These are phyloP conservation scores for Homarus gammarus DNA, from an alignment of 2,888 invertebrate species.

Conservation along the genomic window DNA sequence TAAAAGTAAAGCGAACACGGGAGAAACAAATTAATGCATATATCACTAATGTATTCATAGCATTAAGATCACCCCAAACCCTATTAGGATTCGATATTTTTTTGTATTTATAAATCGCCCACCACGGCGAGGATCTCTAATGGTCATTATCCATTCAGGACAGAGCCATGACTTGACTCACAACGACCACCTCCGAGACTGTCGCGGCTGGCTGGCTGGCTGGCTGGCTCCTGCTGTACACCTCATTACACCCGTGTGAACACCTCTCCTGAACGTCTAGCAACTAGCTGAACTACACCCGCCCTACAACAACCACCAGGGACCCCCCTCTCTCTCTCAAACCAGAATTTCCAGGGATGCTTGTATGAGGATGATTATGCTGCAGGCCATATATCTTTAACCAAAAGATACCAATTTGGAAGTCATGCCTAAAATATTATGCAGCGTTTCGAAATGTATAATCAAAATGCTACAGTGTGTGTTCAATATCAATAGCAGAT, in stretches of 20 bases:
- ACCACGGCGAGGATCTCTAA: slow-evolving; percentile 52
- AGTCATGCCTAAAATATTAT: slow-evolving; percentile 70
- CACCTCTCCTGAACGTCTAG: slow-evolving; percentile 22
- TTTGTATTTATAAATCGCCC: slow-evolving; percentile 51
- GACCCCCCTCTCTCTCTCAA: slow-evolving; percentile 13
- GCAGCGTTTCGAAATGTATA: slow-evolving; percentile 63
- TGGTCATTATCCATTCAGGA: slow-evolving; percentile 62
- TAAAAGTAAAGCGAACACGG: slow-evolving; percentile 47
- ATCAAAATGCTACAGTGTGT: slow-evolving; percentile 71
- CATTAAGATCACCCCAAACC: slow-evolving; percentile 68
- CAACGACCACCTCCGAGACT: slow-evolving; percentile 13
- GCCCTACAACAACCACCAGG: background rate
- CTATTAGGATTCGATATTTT: slow-evolving; percentile 63
- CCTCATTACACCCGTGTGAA: slow-evolving; percentile 38
- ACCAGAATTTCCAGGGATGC: slow-evolving; percentile 3
- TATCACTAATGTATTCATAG: slow-evolving; percentile 68
- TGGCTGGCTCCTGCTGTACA: slow-evolving; percentile 28
- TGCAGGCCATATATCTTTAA: slow-evolving; percentile 36
- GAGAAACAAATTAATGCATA: slow-evolving; percentile 62
- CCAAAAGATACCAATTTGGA: slow-evolving; percentile 62
- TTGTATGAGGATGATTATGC: slow-evolving; percentile 38
- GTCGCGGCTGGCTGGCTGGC: background rate
- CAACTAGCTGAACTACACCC: background rate
- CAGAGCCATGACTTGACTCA: slow-evolving; percentile 18
- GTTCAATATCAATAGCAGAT: slow-evolving; percentile 71